Base-by-base conservation (phyloP, 2,888 invertebrate genomes). In the Hipparchia semele region DNA sequence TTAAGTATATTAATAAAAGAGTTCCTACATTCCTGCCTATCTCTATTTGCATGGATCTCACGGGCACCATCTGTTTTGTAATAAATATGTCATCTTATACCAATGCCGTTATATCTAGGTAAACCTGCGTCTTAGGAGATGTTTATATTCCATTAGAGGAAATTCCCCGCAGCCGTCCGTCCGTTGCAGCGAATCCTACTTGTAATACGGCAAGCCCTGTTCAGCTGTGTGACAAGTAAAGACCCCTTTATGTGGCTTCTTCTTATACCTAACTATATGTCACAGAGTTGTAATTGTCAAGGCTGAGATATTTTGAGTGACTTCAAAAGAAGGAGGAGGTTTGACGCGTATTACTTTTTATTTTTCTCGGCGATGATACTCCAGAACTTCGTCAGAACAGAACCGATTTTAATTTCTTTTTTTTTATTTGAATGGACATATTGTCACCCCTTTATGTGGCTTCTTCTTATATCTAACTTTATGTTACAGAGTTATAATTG, bases 81-180 rank as follows among this genome's bases (percentile, higher is more conserved):
- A n/a, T 39, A 12, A n/a, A 61, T 45, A 45, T 61, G 61, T 46
- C 61, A 61, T 61, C 45, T 61, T 61, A 61, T 39, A 60, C 10
- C 39, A 45, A 9, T 33, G 53, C 51, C 45, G 10, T 12, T 53
- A 51, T 51, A 13, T 9, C 33, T 45, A 54, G 59, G 68, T 68
- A 49, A 51, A 60, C 49, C 33, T 68, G 59, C 59, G 68, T 59
- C 68, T 59, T 10, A 68, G 58, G 49, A 46, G 59, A 58, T 68
- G 68, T 68, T 51, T 68, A 59, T 68, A 59, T 68, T 59, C 68
- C 59, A 68, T 59, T 68, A 68, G 51, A 59, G 68, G 59, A 33
- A 67, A 46, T 8, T 56, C 56, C 56, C 46, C 13, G 23, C 23
- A 45, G 12, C 12, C 60, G 60, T 60, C 39, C 6, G 12, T 60